Base-by-base conservation (phyloP, 1,140 invertebrate genomes). In the Neodiprion virginianus region DNA sequence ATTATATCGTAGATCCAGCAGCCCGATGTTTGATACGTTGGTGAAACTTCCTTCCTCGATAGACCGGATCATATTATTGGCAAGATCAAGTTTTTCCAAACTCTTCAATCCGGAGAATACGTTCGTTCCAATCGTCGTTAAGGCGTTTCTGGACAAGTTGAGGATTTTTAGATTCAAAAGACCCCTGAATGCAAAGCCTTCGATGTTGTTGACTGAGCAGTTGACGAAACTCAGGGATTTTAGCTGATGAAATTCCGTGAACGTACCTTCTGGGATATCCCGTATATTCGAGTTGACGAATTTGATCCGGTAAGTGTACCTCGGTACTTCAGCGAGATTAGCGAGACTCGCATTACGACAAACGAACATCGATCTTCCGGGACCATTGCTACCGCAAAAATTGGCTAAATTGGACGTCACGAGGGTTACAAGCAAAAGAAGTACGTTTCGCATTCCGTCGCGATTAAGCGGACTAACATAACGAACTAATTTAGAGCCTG, bases 401-500 rank as follows among this genome's bases (percentile, higher is more conserved):
- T 61, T 61, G 53, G 53, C 53, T 17, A 61, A 61, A 61, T 3
- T 61, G 8, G 11, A 61, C 53, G 53, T 61, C 53, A 61, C 11
- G n/a, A 61, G 53, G 53, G 11, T 61, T 4, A 61, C 53, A 61
- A 61, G 53, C 4, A 61, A 14, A 61, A 61, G 53, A 61, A 61
- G 11, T 61, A 61, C 53, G 53, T 61, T 61, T 61, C 53, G 53
- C 53, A 61, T 61, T 17, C 53, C 53, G 53, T 61, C 53, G 53
- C 11, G 53, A 61, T 61, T 61, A 61, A 61, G 8, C 53, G 53
- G 53, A 61, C 53, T 61, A 8, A 61, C n/a, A 61, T 17, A 17
- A 61, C 53, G 11, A 17, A 61, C 53, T 61, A 61, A 61, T 61
- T 61, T 61, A 61, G n/a, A 61, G n/a, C 53, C n/a, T 61, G n/a